Evolutionary conservation across 2,113 vertebrate species (phyloP).

Genomic region (Meleagris gallopavo): DNA sequence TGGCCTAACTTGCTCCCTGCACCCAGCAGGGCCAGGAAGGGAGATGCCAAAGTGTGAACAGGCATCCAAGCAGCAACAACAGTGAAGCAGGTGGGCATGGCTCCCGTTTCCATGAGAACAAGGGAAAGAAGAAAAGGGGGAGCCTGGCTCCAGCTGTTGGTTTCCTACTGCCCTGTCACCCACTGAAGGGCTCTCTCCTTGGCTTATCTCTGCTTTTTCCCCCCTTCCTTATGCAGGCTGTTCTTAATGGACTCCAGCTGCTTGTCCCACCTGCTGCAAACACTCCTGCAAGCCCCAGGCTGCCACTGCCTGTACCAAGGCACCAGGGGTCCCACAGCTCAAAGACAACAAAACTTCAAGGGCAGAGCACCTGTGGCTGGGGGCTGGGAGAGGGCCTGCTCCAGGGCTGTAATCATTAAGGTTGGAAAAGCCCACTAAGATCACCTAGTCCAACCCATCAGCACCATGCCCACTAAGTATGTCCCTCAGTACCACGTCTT

Average conservation of each 20-base stretch:
- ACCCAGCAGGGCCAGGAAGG: rapidly evolving
- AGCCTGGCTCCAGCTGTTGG: rapidly evolving
- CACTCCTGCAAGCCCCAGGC: neutral
- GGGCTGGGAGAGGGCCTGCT: no score
- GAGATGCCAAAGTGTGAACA: neutral
- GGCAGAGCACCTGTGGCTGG: neutral
- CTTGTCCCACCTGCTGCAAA: neutral
- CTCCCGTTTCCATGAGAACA: constrained; percentile 29
- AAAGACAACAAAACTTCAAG: neutral
- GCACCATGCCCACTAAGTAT: no score
- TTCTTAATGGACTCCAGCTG: neutral
- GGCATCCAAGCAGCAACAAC: neutral
- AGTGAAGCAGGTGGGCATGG: neutral
- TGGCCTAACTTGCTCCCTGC: neutral
- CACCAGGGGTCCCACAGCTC: neutral
- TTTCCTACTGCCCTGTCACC: rapidly evolving
- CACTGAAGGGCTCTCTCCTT: neutral
- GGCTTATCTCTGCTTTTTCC: neutral
- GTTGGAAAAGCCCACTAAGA: no score
- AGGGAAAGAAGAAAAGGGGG: neutral
- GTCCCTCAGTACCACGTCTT: no score
- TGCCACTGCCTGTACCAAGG: neutral
- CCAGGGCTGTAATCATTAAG: neutral
- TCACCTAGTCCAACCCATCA: no score
- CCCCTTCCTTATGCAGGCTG: neutral